Base-by-base conservation (phyloP, 2,113 vertebrate species). In the Panthera tigris region DNA sequence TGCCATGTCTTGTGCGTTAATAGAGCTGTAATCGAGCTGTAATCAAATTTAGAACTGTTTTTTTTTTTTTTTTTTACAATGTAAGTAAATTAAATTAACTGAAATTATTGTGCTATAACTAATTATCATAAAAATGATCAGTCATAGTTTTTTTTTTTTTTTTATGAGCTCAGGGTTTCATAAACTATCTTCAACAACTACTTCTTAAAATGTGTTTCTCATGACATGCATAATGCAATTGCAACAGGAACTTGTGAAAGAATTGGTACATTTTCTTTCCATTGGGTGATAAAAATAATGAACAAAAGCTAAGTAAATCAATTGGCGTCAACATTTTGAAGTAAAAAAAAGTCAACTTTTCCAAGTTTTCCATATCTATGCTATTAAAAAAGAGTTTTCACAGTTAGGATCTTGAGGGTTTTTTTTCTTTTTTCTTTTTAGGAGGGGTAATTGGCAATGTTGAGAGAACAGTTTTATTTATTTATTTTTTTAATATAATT, bases 41-140 rank as follows among this genome's bases (percentile, higher is more conserved):
- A 63, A 80, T 85, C 57, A 93, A 81, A 88, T 74, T 91, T 76
- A 73, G 52, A 86, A 87, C 21, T 50, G 33, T 45, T 45, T 45
- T 45, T 45, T 31, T 45, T 45, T 45, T 45, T 31, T 73, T 76
- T 73, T 94, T 96, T 90, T 52, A 84, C 6, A 87, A 41, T 76
- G 31, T 63, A 92, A 83, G 48, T 84, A 91, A 95, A 92, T 88
- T 92, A 63, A 76, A 93, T 96, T 74, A 93, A 73, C 52, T 96
- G 76, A 86, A 96, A 79, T 88, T 93, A 93, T 69, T 87, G 27
- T 79, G 31, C 83, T 94, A 14, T 89, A 83, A 48, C 19, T 92
- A 93, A 52, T 79, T 76, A 78, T 85, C 25, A 76, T 78, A 73
- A 87, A 85, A 93, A 73, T 89, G 15, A 81, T 69, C 33, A 84